A percentile compares a stretch with the other conserved stretches of the same genome.
Evolutionary conservation across 2,797 vertebrate species (phyloP).

Genomic region (Channa striata): DNA sequence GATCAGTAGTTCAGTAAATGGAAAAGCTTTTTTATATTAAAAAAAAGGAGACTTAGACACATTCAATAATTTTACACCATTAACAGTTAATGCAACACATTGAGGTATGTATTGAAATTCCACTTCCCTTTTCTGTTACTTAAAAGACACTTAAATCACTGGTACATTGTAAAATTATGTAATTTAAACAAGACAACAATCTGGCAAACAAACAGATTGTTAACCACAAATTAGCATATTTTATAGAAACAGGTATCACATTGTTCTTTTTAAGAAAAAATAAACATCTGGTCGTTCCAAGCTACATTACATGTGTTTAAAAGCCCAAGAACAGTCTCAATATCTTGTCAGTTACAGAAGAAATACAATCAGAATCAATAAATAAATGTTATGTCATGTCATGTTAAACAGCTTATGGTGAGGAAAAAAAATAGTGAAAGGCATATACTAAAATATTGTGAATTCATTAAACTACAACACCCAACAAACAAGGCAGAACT

Average conservation of each 20-base stretch:
- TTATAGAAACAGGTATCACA: slow-evolving; percentile 40
- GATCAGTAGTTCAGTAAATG: slow-evolving; percentile 17
- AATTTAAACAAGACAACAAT: slow-evolving; percentile 50
- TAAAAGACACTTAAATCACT: slow-evolving; percentile 50
- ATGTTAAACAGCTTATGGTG: slow-evolving; percentile 35
- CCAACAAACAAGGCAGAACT: slow-evolving; percentile 64
- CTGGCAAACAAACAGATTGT: slow-evolving; percentile 51
- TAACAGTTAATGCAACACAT: slow-evolving; percentile 63
- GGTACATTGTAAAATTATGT: slow-evolving; percentile 49
- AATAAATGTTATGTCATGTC: slow-evolving; percentile 50
- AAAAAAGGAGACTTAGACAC: slow-evolving; percentile 54
- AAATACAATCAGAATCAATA: slow-evolving; percentile 71
- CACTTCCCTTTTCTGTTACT: slow-evolving; percentile 39
- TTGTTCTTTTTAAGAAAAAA: slow-evolving; percentile 30
- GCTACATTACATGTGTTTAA: slow-evolving; percentile 35
- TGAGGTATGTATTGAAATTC: slow-evolving; percentile 70
- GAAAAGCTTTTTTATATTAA: slow-evolving; percentile 62
- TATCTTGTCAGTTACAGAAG: slow-evolving; percentile 40
- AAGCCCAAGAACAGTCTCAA: too few species aligned
- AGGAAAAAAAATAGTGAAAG: slow-evolving; percentile 19
- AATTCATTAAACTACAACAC: slow-evolving; percentile 23
- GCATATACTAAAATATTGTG: slow-evolving; percentile 36
- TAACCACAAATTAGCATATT: slow-evolving; percentile 54
- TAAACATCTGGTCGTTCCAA: slow-evolving; percentile 1
- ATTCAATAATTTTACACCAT: slow-evolving; percentile 64